These are phyloP conservation scores for Drosophila formosana DNA, from an alignment of 2,888 invertebrate species.

Conservation along the genomic window DNA sequence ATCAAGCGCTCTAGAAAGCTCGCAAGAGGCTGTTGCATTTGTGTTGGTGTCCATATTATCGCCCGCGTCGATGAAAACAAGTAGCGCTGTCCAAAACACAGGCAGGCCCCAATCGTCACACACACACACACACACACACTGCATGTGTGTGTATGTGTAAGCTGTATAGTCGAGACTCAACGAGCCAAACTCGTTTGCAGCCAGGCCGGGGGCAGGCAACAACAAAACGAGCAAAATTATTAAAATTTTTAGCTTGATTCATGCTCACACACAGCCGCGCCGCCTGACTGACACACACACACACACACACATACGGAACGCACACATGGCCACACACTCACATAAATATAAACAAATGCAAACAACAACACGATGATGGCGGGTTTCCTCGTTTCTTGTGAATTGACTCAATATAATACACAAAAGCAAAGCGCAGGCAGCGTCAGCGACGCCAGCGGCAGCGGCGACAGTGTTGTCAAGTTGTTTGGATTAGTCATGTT, in stretches of 20 bases:
- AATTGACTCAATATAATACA: constrained; percentile 75
- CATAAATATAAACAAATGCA: constrained; percentile 57
- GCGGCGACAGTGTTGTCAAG: constrained; percentile 74
- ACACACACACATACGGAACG: constrained; percentile 4
- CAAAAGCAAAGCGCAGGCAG: constrained; percentile 61
- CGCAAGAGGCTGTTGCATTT: constrained; percentile 38
- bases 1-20: constrained; percentile 60
- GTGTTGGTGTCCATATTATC: constrained; percentile 63
- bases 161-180: constrained; percentile 44
- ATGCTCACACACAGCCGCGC: constrained; percentile 51
- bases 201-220: constrained; percentile 30
- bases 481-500: constrained; percentile 77
- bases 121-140: constrained; percentile 18
- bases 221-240: constrained; percentile 69
- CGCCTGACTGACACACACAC: constrained; percentile 7
- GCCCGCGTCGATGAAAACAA: constrained; percentile 64
- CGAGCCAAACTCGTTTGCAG: constrained; percentile 76
- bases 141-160: background rate
- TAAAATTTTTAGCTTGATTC: constrained; percentile 76
- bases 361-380: constrained; percentile 61
- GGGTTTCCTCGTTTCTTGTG: constrained; percentile 84
- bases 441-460: constrained; percentile 44
- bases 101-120: constrained; percentile 34
- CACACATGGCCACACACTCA: constrained; percentile 30
- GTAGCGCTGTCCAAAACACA: constrained; percentile 60